Percentiles rank a stretch among this genome's conserved stretches.
Conservation (phyloP, 2,113 vertebrate genomes). For the Lepisosteus osseus region DNA sequence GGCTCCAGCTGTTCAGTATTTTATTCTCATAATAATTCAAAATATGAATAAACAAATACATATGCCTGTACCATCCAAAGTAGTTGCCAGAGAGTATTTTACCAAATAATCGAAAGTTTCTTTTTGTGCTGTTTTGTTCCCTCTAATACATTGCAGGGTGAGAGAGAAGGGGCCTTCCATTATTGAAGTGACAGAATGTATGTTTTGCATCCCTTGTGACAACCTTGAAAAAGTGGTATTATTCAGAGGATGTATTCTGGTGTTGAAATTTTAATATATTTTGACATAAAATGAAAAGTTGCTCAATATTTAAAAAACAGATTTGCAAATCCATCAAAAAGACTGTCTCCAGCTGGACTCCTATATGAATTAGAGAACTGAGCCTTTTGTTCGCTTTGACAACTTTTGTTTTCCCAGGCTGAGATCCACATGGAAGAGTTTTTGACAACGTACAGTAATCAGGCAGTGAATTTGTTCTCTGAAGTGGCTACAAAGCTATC, state of each 20-base stretch:
- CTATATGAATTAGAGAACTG: constrained; percentile 54
- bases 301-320: constrained; percentile 53
- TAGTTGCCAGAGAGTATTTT: constrained; percentile 57
- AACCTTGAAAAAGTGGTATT: constrained; percentile 49
- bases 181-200: constrained; percentile 32
- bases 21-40: no score
- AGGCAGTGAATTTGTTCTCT: no score
- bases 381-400: constrained; percentile 53
- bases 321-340: constrained; percentile 43
- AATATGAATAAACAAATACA: not conserved
- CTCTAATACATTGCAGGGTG: constrained; percentile 56
- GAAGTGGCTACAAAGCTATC: no score
- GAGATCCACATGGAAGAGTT: no score
- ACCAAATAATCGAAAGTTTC: constrained; percentile 66
- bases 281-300: constrained; percentile 69
- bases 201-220: constrained; percentile 53
- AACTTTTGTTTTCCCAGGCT: constrained; percentile 40
- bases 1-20: no score
- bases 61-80: constrained; percentile 44
- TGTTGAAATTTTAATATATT: constrained; percentile 72
- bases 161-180: constrained; percentile 53
- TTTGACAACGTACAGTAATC: no score
- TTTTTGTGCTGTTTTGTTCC: constrained; percentile 59
- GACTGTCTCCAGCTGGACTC: constrained; percentile 55
- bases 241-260: constrained; percentile 48